Evolutionary conservation across 2,113 vertebrate species (phyloP).

Genomic region (Danio rerio): DNA sequence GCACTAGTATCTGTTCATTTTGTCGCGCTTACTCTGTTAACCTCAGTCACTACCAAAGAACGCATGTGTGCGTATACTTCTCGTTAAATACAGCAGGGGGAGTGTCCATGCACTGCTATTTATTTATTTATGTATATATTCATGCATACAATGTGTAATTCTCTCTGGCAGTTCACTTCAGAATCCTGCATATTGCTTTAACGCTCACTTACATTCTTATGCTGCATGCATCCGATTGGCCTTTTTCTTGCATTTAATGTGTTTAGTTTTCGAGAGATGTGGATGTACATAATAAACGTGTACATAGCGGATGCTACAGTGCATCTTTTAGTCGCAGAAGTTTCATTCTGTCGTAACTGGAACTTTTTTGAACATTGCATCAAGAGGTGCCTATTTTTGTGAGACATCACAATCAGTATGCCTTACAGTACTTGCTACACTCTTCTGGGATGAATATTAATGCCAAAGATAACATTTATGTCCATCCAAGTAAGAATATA

Average conservation of each 20-base stretch:
- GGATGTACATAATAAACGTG: neutral
- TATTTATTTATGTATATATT: constrained; percentile 59
- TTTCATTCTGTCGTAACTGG: constrained; percentile 45
- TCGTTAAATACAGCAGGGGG: constrained; percentile 37
- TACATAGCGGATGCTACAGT: neutral
- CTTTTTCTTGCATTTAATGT: neutral
- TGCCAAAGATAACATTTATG: constrained; percentile 45
- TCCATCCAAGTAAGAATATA: constrained; percentile 25
- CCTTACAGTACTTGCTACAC: constrained; percentile 32
- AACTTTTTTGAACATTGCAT: constrained; percentile 24
- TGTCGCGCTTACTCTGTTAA: constrained; percentile 14
- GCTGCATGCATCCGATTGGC: neutral
- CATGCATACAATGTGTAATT: neutral
- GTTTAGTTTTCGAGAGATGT: neutral
- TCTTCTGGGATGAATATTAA: constrained; percentile 1
- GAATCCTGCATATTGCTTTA: neutral
- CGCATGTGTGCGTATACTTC: constrained; percentile 21
- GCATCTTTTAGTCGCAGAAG: neutral
- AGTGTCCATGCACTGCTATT: constrained; percentile 58
- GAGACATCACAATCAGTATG: constrained; percentile 4
- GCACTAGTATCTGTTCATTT: neutral
- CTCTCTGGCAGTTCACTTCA: neutral
- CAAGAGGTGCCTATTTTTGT: neutral
- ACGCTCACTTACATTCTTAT: neutral
- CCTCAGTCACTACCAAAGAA: constrained; percentile 41